Base-by-base conservation (phyloP, 2,113 vertebrate genomes). In the Melospiza melodia region DNA sequence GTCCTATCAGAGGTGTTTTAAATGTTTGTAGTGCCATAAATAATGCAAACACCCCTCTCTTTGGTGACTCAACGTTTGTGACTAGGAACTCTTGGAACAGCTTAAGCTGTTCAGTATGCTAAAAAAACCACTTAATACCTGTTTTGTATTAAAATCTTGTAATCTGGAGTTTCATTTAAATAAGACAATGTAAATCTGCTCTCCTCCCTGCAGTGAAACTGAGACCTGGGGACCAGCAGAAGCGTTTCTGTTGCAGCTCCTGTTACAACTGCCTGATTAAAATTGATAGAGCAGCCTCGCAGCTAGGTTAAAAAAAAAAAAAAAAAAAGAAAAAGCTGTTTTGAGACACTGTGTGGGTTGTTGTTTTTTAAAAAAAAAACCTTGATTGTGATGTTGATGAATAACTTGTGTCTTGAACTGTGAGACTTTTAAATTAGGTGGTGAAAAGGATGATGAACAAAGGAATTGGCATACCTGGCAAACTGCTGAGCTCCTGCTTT, bases 61-160 rank as follows among this genome's bases (percentile, higher is more conserved):
- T 58, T 27, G 21, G 87, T 95, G 92, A 88, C 78, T 96, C 92
- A 95, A 91, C 72, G 5, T 87, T 96, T 95, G 75, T 88, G 63
- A 89, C 71, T 93, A 35, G 92, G 52, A 91, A 37, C 83, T 85
- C 89, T 87, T 87, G 73, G 84, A 95, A 84, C 76, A 89, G 87
- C 67, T 87, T 93, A 90, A 94, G 93, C 95, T 97, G 77, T 87
- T 96, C 71, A 44, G 28, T n/a, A 37, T 88, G 87, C 48, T 79
- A 8, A 77, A 72, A 72, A 55, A 49, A 6, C 2, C 22, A 82
- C 55, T 58, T 82, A 77, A 78, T 82, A 65, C 52, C 55, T 58
- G 77, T 80, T 86, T 72, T 59, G 16, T 69, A 80, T 92, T 90
- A 78, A 87, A 90, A 41, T 86, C 67, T 77, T 62, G 21, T 84